Percentiles rank a stretch among this genome's conserved stretches.
These are phyloP conservation scores for Drosophila ochracea DNA, from an alignment of 2,888 invertebrate genomes.

Conservation along the genomic window DNA sequence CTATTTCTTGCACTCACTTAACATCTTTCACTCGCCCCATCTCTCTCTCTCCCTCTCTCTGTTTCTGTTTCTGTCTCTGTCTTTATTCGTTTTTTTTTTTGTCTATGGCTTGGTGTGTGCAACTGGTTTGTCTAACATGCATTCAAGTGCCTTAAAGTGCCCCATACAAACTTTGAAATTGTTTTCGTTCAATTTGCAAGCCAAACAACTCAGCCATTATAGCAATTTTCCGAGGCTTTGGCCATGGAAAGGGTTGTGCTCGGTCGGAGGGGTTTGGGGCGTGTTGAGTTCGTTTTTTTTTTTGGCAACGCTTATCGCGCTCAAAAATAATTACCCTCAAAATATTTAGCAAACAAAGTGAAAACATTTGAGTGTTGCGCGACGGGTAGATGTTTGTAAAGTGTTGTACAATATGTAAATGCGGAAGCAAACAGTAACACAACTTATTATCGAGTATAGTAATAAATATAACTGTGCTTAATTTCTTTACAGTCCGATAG, in stretches of 20 bases:
- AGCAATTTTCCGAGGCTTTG: constrained; percentile 48
- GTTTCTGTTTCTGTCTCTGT: background rate
- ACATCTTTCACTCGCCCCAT: background rate
- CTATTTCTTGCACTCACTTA: constrained; percentile 16
- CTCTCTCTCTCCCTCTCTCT: background rate
- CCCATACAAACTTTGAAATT: constrained; percentile 71
- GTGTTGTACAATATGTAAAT: background rate
- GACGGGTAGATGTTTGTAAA: background rate
- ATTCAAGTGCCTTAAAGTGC: constrained; percentile 62
- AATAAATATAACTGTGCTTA: background rate
- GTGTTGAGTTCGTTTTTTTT: background rate
- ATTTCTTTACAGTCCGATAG: background rate
- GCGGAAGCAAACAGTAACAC: background rate
- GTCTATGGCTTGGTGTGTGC: constrained; percentile 4
- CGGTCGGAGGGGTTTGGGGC: background rate
- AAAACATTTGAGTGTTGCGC: background rate
- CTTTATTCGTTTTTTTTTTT: background rate
- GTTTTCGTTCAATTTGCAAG: constrained; percentile 78
- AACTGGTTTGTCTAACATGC: constrained; percentile 51
- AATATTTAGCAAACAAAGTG: background rate
- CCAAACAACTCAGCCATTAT: constrained; percentile 73
- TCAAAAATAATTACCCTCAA: constrained; percentile 42
- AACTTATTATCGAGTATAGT: background rate
- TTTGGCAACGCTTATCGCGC: constrained; percentile 10
- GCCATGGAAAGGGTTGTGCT: background rate